Percentiles rank a stretch among this genome's conserved stretches.
Evolutionary conservation across 1,140 invertebrate genomes (phyloP).

Genomic region (Microplitis mediator): DNA sequence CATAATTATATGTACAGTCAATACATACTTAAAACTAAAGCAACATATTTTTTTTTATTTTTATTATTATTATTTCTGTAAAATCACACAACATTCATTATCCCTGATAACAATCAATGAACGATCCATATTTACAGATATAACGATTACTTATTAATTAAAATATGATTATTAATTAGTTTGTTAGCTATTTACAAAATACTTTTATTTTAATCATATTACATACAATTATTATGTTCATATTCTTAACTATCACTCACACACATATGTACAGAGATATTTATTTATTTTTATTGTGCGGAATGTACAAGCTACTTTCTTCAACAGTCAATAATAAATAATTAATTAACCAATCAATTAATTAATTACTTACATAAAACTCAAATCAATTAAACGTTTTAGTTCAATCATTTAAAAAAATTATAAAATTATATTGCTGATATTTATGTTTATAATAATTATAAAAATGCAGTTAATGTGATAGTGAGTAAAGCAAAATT

Average conservation of each 20-base stretch:
- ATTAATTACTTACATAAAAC: too few species aligned
- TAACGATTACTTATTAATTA: background rate
- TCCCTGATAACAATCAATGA: background rate
- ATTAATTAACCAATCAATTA: background rate
- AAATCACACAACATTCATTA: background rate
- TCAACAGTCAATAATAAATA: background rate
- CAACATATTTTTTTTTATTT: too few species aligned
- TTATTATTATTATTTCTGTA: background rate
- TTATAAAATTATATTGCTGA: background rate
- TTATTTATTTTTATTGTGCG: background rate
- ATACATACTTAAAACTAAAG: too few species aligned
- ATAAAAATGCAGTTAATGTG: conserved; percentile 24
- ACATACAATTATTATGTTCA: background rate
- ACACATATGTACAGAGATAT: conserved; percentile 18
- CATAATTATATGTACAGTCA: too few species aligned
- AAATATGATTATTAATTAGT: background rate
- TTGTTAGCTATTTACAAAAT: background rate
- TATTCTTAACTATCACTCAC: too few species aligned
- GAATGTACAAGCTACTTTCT: conserved; percentile 18
- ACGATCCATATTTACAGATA: background rate
- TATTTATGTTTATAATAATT: conserved; percentile 10
- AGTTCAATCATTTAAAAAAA: background rate
- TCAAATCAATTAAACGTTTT: background rate
- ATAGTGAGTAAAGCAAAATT: conserved; percentile 20
- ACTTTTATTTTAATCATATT: background rate